Percentiles rank a stretch among this genome's conserved stretches.
phyloP scores from a whole-genome alignment of 2,888 invertebrate species.

The Drosophila mayaguana region DNA sequence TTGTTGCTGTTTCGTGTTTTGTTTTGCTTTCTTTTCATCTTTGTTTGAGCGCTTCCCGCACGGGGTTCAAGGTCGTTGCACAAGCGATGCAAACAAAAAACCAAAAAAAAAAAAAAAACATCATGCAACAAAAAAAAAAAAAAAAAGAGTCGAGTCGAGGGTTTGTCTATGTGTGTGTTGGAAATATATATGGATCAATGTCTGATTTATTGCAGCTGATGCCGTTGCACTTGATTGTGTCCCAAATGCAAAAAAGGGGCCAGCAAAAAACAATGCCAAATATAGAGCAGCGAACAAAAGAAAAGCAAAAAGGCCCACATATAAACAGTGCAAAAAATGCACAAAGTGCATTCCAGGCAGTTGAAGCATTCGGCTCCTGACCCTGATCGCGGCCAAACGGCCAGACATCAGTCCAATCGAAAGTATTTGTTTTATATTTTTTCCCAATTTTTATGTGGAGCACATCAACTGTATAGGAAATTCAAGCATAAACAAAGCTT shows the following conservation, averaged over 20 bases:
- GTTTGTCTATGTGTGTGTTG: slow-evolving; percentile 56
- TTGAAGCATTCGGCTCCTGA: slow-evolving; percentile 71
- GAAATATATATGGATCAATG: slow-evolving; percentile 82
- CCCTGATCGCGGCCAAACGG: slow-evolving; percentile 67
- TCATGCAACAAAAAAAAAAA: slow-evolving; percentile 7
- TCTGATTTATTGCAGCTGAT: slow-evolving; percentile 82
- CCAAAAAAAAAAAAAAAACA: slow-evolving; percentile 37
- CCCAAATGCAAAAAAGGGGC: slow-evolving; percentile 64
- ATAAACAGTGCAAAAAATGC: slow-evolving; percentile 55
- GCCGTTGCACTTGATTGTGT: slow-evolving; percentile 79
- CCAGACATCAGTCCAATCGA: slow-evolving; percentile 29
- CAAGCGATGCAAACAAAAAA: slow-evolving; percentile 39
- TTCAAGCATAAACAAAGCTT: slow-evolving; percentile 9
- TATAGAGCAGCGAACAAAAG: slow-evolving; percentile 35
- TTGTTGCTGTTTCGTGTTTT: slow-evolving; percentile 42
- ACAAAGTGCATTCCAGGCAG: slow-evolving; percentile 62
- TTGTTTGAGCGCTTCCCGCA: slow-evolving; percentile 71
- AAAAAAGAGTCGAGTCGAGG: slow-evolving; percentile 50
- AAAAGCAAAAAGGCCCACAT: slow-evolving; percentile 24
- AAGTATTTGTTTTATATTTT: slow-evolving; percentile 30
- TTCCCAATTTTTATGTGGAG: slow-evolving; percentile 6
- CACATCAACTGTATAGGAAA: slow-evolving; percentile 25
- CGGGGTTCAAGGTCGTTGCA: slow-evolving; percentile 75
- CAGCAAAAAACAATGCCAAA: slow-evolving; percentile 45
- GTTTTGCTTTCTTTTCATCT: slow-evolving; percentile 66